Conservation (phyloP, 2,888 invertebrate species). For the Aporophyla nigra region DNA sequence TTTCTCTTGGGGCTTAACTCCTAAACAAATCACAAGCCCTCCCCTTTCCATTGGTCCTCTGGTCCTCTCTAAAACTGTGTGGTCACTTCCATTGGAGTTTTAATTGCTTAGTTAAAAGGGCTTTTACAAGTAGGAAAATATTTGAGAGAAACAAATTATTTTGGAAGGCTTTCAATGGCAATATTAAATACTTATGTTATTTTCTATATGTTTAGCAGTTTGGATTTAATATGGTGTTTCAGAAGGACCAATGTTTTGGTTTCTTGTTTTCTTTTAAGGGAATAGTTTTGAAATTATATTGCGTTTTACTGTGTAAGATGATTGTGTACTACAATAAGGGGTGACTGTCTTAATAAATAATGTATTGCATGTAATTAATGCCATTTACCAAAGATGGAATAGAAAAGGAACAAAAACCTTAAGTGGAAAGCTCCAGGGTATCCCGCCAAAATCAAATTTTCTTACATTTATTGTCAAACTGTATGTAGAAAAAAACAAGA, state of each 20-base stretch:
- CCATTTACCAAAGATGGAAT: no score
- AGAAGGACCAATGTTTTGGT: not conserved
- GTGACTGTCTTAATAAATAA: not conserved
- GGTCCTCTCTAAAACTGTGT: conserved; percentile 11
- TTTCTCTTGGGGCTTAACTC: conserved; percentile 8
- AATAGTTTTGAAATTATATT: not conserved
- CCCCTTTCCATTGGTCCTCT: not conserved
- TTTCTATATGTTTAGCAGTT: conserved; percentile 16
- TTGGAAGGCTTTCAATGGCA: conserved; percentile 6
- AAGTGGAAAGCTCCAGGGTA: no score
- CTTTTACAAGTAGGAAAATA: conserved; percentile 25
- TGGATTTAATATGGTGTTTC: not conserved
- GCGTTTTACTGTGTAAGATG: not conserved
- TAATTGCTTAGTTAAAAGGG: conserved; percentile 43
- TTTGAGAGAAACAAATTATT: conserved; percentile 24
- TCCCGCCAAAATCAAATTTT: no score
- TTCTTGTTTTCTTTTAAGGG: not conserved
- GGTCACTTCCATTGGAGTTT: conserved; percentile 41
- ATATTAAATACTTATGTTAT: conserved; percentile 32
- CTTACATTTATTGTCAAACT: no score
- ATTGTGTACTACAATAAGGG: not conserved
- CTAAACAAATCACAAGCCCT: conserved; percentile 24
- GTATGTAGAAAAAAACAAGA: no score
- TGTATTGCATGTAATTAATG: not conserved
- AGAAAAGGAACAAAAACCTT: not conserved